A percentile compares a stretch with the other conserved stretches of the same genome.
phyloP scores from a whole-genome alignment of 2,888 invertebrate genomes.

The Gymnoscelis rufifasciata region DNA sequence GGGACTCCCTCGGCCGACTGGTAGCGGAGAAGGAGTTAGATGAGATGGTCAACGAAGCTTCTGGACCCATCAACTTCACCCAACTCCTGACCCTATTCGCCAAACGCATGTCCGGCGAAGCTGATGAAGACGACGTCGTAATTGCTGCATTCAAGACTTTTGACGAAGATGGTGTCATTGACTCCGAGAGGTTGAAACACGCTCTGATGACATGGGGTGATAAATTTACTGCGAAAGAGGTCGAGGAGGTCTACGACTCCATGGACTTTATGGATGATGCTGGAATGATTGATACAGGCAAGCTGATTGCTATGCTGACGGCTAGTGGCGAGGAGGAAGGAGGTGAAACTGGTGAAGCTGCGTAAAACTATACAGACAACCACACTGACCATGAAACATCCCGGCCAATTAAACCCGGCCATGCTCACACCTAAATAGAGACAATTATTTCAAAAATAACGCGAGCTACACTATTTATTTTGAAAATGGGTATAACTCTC shows the following conservation, averaged over 20 bases:
- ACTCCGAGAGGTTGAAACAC: constrained; percentile 93
- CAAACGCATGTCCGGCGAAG: constrained; percentile 93
- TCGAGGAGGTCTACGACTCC: constrained; percentile 94
- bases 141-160: constrained; percentile 95
- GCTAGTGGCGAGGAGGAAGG: constrained; percentile 92
- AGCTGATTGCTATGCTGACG: constrained; percentile 92
- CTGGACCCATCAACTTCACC: constrained; percentile 97
- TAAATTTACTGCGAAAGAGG: constrained; percentile 92
- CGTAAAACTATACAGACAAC: constrained; percentile 15
- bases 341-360: constrained; percentile 76
- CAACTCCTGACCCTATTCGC: constrained; percentile 95
- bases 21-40: constrained; percentile 94
- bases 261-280: constrained; percentile 92
- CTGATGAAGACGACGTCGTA: constrained; percentile 95
- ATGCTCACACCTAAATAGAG: constrained; percentile 38
- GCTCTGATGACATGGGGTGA: constrained; percentile 96
- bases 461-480: too few relatives aligned
- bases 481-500: too few relatives aligned
- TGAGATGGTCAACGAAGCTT: constrained; percentile 91
- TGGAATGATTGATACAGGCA: constrained; percentile 92
- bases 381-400: constrained; percentile 8
- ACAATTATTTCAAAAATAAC: too few relatives aligned
- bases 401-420: constrained; percentile 23
- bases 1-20: constrained; percentile 94
- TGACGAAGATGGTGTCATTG: constrained; percentile 92